phyloP scores from a whole-genome alignment of 2,113 vertebrate genomes.

The Oplegnathus fasciatus region DNA sequence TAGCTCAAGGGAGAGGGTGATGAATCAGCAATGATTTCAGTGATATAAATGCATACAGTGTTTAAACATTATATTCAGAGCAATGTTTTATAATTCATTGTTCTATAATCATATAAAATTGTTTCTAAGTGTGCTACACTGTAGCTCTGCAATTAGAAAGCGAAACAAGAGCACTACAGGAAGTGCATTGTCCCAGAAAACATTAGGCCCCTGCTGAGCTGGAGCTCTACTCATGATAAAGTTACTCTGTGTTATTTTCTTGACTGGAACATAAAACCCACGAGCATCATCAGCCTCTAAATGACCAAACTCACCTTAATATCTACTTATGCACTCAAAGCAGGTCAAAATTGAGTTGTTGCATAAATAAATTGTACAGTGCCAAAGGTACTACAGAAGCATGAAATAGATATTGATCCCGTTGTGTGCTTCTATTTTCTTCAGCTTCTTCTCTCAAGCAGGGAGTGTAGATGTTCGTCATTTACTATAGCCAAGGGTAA shows the following conservation, averaged over 20 bases:
- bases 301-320: conserved; percentile 42
- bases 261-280: conserved; percentile 21
- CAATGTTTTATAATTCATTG: conserved; percentile 2
- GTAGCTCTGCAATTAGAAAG: conserved; percentile 11
- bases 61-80: conserved; percentile 26
- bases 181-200: conserved; percentile 37
- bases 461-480: neutral
- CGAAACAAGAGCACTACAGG: neutral
- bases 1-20: neutral
- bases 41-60: neutral
- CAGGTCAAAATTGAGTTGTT: conserved; percentile 42
- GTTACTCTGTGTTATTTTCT: conserved; percentile 13
- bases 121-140: conserved; percentile 4
- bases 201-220: conserved; percentile 28
- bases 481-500: neutral
- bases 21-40: conserved; percentile 7
- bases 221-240: conserved; percentile 15
- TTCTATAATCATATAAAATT: conserved; percentile 20
- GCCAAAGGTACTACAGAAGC: conserved; percentile 49
- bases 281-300: conserved; percentile 41
- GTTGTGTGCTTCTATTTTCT: conserved; percentile 20
- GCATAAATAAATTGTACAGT: conserved; percentile 44
- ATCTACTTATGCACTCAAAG: conserved; percentile 14
- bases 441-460: conserved; percentile 9
- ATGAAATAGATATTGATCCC: conserved; percentile 76